These are phyloP conservation scores for Polyommatus icarus DNA, from an alignment of 2,888 invertebrate species.

Conservation along the genomic window DNA sequence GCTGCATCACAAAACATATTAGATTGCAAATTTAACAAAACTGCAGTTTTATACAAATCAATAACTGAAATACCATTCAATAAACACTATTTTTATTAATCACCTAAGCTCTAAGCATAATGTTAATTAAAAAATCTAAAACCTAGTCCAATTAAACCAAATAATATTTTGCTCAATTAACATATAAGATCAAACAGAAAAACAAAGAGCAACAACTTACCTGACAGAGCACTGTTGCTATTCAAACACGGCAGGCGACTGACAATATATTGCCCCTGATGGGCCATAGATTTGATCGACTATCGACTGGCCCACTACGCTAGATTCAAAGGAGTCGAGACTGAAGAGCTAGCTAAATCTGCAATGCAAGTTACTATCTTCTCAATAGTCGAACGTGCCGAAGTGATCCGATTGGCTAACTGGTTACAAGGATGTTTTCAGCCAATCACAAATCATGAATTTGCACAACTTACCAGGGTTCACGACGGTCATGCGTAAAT, in stretches of 20 bases:
- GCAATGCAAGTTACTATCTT: neutral
- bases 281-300: neutral
- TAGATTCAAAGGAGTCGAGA: neutral
- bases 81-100: neutral
- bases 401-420: neutral
- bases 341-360: neutral
- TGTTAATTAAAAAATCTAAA: neutral
- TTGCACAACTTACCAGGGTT: neutral
- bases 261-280: neutral
- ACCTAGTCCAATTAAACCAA: too few species aligned
- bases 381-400: neutral
- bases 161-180: neutral
- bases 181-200: neutral
- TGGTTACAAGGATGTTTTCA: neutral
- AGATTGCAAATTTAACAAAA: neutral
- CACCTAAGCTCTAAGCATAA: neutral
- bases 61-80: neutral
- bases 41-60: neutral
- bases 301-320: slow-evolving; percentile 2
- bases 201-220: neutral
- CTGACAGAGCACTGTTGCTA: slow-evolving; percentile 1
- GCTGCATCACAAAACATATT: neutral
- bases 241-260: slow-evolving; percentile 5
- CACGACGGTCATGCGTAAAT: neutral
- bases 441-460: neutral